A percentile compares a stretch with the other conserved stretches of the same genome.
Evolutionary conservation across 2,113 vertebrate species (phyloP).

Genomic region (Pituophis catenifer): DNA sequence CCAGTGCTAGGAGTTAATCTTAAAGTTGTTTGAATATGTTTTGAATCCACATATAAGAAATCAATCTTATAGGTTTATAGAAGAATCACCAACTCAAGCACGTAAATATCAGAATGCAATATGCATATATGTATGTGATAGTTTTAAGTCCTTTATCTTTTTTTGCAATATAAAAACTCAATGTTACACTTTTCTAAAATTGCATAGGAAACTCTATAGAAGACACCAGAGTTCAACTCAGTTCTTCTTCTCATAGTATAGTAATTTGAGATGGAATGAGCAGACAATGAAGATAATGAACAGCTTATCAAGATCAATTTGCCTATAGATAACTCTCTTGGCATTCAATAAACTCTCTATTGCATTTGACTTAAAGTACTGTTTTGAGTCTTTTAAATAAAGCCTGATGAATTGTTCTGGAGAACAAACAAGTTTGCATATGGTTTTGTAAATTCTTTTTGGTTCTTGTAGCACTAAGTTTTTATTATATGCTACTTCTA

Average conservation of each 20-base stretch:
- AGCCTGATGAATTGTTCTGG: not conserved
- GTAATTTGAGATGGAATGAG: not conserved
- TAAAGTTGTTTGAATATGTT: not conserved
- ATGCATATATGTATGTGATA: not conserved
- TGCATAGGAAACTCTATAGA: not conserved
- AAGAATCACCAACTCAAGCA: not conserved
- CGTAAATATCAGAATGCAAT: not conserved
- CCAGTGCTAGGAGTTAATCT: not conserved
- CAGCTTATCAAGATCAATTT: not conserved
- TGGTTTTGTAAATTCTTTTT: not conserved
- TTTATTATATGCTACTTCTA: not conserved
- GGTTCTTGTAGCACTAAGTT: not conserved
- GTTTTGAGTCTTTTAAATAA: not conserved
- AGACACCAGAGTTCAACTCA: not conserved
- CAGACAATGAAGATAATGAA: not conserved
- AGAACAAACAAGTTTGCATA: not conserved
- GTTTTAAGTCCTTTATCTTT: not conserved
- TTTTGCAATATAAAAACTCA: not conserved
- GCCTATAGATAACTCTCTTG: not conserved
- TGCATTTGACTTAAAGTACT: not conserved
- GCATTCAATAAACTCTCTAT: not conserved
- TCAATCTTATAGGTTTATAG: not conserved
- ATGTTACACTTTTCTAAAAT: not conserved
- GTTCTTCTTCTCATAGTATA: not conserved
- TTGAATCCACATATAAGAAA: not conserved